These are phyloP conservation scores for Nysson spinosus DNA, from an alignment of 2,888 invertebrate genomes.

Conservation along the genomic window DNA sequence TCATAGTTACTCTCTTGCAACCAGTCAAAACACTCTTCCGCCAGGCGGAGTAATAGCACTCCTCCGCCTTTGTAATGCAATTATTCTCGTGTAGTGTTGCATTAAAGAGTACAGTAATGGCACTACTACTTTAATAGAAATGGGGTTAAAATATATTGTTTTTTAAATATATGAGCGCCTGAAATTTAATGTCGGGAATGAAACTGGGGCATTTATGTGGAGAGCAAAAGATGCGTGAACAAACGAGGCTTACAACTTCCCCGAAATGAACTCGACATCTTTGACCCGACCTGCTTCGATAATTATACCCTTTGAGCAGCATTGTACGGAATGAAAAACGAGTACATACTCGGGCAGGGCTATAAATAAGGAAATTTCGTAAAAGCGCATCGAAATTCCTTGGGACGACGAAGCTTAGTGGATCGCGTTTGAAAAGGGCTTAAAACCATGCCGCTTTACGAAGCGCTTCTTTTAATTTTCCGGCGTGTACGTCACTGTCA, in stretches of 20 bases:
- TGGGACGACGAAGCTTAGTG: slow-evolving; percentile 16
- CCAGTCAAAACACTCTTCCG: slow-evolving; percentile 4
- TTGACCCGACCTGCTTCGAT: slow-evolving; percentile 7
- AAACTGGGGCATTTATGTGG: too few species aligned
- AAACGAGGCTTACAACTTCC: not conserved
- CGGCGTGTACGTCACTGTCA: slow-evolving; percentile 60
- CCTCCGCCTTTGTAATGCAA: not conserved
- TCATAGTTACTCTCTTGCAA: slow-evolving; percentile 7
- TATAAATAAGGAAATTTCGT: slow-evolving; percentile 61
- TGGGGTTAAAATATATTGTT: too few species aligned
- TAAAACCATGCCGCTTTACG: slow-evolving; percentile 29
- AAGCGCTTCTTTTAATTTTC: slow-evolving; percentile 56
- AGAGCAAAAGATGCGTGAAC: not conserved
- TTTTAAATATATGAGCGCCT: too few species aligned
- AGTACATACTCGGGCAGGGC: slow-evolving; percentile 7
- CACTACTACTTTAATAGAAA: too few species aligned
- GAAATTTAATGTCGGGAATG: too few species aligned
- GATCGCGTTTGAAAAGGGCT: slow-evolving; percentile 37
- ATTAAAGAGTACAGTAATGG: too few species aligned
- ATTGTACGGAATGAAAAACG: slow-evolving; percentile 35
- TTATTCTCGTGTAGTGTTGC: too few species aligned
- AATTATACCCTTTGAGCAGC: slow-evolving; percentile 22
- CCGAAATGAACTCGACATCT: not conserved
- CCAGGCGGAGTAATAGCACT: not conserved
- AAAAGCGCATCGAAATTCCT: slow-evolving; percentile 46